phyloP scores from a whole-genome alignment of 2,888 invertebrate species.

The Mimas tiliae region DNA sequence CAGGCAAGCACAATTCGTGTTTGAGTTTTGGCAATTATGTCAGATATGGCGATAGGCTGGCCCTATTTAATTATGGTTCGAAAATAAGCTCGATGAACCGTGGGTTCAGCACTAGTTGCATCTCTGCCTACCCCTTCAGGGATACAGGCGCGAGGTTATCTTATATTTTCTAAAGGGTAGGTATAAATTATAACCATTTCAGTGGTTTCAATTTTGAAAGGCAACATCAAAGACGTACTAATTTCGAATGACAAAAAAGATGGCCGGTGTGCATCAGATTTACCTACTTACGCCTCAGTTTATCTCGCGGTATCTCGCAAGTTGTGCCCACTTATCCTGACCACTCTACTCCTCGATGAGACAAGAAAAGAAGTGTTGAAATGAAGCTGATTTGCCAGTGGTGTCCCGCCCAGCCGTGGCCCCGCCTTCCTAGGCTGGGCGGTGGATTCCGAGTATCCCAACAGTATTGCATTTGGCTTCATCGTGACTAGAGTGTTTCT shows the following conservation, averaged over 20 bases:
- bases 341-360: slow-evolving; percentile 66
- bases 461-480: slow-evolving; percentile 50
- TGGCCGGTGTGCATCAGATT: slow-evolving; percentile 1
- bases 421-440: slow-evolving; percentile 71
- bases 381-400: slow-evolving; percentile 69
- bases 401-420: slow-evolving; percentile 67
- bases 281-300: slow-evolving; percentile 5
- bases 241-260: neutral
- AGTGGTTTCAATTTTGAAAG: too few relatives aligned
- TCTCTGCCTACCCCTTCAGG: too few relatives aligned
- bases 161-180: too few relatives aligned
- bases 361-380: slow-evolving; percentile 68
- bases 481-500: slow-evolving; percentile 6
- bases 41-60: too few relatives aligned
- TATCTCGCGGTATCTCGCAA: slow-evolving; percentile 40
- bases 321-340: slow-evolving; percentile 34
- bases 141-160: too few relatives aligned
- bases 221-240: neutral
- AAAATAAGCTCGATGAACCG: too few relatives aligned
- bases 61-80: too few relatives aligned
- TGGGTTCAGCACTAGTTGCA: too few relatives aligned
- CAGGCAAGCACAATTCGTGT: too few relatives aligned
- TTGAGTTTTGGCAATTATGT: too few relatives aligned
- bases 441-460: slow-evolving; percentile 44
- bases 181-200: too few relatives aligned